phyloP scores from a whole-genome alignment of 2,888 invertebrate genomes.

The Opisthograptis luteolata region DNA sequence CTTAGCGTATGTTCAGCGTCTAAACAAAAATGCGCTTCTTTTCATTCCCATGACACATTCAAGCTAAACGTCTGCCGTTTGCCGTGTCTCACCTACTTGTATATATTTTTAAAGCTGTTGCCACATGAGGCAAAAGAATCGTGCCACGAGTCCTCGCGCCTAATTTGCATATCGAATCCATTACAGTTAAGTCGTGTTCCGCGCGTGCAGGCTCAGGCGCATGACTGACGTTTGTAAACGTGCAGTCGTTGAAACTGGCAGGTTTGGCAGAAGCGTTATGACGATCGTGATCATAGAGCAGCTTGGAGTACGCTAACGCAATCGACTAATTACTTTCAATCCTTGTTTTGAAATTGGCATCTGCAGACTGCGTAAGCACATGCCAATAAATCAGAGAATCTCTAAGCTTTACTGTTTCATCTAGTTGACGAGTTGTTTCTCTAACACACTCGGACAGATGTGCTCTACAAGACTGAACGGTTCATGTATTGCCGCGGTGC shows the following conservation, averaged over 20 bases:
- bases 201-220: slow-evolving; percentile 18
- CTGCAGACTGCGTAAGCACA: too few species aligned
- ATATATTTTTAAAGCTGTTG: slow-evolving; percentile 10
- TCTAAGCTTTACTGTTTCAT: too few species aligned
- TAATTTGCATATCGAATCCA: slow-evolving; percentile 42
- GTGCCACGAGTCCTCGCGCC: slow-evolving; percentile 32
- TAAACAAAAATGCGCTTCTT: neutral
- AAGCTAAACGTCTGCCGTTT: too few species aligned
- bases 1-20: too few species aligned
- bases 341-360: too few species aligned
- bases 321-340: too few species aligned
- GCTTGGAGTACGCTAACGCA: too few species aligned
- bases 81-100: neutral
- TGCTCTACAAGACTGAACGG: slow-evolving; percentile 2
- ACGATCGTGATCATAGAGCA: neutral
- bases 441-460: slow-evolving; percentile 15
- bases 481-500: too few species aligned
- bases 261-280: slow-evolving; percentile 14
- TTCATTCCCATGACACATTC: too few species aligned
- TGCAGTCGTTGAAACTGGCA: slow-evolving; percentile 6
- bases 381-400: too few species aligned
- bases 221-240: slow-evolving; percentile 25
- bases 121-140: slow-evolving; percentile 33
- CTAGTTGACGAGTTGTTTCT: neutral
- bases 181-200: slow-evolving; percentile 31